A percentile compares a stretch with the other conserved stretches of the same genome.
phyloP scores from a whole-genome alignment of 2,113 vertebrate genomes.

The Halcyon malimbica region DNA sequence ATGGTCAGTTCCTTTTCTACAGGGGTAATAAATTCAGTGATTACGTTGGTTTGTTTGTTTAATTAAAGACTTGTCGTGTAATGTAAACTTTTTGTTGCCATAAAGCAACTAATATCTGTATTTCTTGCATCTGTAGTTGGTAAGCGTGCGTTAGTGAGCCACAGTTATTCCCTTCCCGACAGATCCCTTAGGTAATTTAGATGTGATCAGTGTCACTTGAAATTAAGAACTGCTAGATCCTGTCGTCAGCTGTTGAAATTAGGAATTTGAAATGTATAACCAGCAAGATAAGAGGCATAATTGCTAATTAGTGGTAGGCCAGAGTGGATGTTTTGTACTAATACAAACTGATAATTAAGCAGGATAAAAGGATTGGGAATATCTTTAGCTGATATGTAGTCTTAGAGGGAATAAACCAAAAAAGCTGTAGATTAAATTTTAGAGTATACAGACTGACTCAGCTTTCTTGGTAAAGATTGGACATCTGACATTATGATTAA shows the following conservation, averaged over 20 bases:
- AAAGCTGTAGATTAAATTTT: conserved; percentile 2
- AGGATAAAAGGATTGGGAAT: conserved; percentile 30
- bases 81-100: not conserved
- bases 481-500: not conserved
- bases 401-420: conserved; percentile 18
- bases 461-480: not conserved
- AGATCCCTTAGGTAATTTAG: not conserved
- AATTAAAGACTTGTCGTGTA: not conserved
- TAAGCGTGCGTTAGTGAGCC: not conserved
- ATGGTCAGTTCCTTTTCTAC: not conserved
- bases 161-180: not conserved
- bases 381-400: conserved; percentile 31
- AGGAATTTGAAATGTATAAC: conserved; percentile 4
- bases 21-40: not conserved
- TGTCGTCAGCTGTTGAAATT: not conserved
- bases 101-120: not conserved
- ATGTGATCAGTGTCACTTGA: conserved; percentile 5
- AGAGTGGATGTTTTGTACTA: conserved; percentile 12
- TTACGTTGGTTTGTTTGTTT: not conserved
- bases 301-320: conserved; percentile 24
- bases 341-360: conserved; percentile 54
- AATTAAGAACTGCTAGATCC: not conserved
- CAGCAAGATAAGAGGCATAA: conserved; percentile 16
- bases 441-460: not conserved
- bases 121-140: not conserved